These are phyloP conservation scores for Macropus fuliginosus DNA, from an alignment of 2,797 vertebrate species.

Conservation along the genomic window DNA sequence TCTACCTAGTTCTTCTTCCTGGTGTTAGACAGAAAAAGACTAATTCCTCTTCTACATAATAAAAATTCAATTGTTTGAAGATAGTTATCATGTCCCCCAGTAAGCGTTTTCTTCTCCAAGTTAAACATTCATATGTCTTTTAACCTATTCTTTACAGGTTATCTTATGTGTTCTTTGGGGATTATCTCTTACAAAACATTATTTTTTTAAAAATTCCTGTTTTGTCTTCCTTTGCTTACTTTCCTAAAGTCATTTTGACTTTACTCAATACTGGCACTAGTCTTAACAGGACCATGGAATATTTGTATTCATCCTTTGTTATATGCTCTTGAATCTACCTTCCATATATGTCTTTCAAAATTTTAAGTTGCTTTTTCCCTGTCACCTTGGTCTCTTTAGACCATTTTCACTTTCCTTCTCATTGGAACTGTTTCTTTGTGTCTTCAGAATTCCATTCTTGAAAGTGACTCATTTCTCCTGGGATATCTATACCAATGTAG, in stretches of 20 bases:
- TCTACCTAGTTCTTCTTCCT: background rate
- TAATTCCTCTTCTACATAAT: background rate
- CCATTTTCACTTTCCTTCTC: background rate
- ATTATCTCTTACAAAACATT: background rate
- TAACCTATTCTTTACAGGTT: background rate
- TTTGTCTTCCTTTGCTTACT: background rate
- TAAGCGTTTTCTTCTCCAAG: background rate
- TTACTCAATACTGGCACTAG: background rate
- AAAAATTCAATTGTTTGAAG: background rate
- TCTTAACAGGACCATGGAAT: background rate
- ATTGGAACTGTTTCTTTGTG: background rate
- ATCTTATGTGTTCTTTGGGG: background rate
- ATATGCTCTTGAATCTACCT: background rate
- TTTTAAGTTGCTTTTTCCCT: background rate
- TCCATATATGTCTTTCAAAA: background rate
- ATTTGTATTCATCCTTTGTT: background rate
- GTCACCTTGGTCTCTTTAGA: background rate
- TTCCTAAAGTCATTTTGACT: background rate
- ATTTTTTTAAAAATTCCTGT: background rate
- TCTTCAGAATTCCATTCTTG: background rate
- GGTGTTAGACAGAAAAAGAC: background rate
- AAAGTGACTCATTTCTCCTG: background rate
- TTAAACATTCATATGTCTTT: background rate
- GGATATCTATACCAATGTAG: background rate
- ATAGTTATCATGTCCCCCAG: background rate